Conservation (phyloP, 2,113 vertebrate species). For the Menura novaehollandiae region DNA sequence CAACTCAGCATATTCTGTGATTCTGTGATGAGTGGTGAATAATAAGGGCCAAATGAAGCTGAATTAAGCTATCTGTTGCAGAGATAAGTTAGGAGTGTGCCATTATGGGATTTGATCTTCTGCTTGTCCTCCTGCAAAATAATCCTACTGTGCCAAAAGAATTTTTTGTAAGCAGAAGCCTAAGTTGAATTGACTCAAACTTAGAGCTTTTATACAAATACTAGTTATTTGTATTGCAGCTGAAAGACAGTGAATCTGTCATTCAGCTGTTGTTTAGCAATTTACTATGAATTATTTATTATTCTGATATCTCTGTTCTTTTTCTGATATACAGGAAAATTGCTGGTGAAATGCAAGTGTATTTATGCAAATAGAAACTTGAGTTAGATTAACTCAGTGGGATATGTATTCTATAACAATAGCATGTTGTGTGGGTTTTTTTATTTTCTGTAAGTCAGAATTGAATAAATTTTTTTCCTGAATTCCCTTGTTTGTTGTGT, state of each 20-base stretch:
- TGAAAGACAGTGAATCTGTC: constrained; percentile 23
- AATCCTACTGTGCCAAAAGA: background rate
- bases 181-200: background rate
- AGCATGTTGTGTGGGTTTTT: background rate
- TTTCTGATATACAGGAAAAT: constrained; percentile 40
- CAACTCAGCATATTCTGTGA: background rate
- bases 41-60: background rate
- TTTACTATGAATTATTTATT: constrained; percentile 63
- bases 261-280: constrained; percentile 46
- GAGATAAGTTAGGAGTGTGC: background rate
- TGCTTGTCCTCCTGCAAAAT: background rate
- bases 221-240: constrained; percentile 23
- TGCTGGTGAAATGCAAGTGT: constrained; percentile 32
- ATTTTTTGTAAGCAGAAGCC: background rate
- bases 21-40: background rate
- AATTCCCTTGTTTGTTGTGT: background rate
- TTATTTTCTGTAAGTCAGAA: background rate
- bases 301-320: constrained; percentile 41
- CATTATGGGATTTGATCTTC: background rate
- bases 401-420: constrained; percentile 30
- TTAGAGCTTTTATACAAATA: constrained; percentile 29
- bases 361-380: constrained; percentile 54
- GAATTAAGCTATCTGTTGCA: background rate
- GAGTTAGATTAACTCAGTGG: constrained; percentile 41
- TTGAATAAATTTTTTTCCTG: background rate